Evolutionary conservation across 2,888 invertebrate genomes (phyloP), one percentile per base, ranked within the genome.

Genomic region (Neoascia interrupta): DNA sequence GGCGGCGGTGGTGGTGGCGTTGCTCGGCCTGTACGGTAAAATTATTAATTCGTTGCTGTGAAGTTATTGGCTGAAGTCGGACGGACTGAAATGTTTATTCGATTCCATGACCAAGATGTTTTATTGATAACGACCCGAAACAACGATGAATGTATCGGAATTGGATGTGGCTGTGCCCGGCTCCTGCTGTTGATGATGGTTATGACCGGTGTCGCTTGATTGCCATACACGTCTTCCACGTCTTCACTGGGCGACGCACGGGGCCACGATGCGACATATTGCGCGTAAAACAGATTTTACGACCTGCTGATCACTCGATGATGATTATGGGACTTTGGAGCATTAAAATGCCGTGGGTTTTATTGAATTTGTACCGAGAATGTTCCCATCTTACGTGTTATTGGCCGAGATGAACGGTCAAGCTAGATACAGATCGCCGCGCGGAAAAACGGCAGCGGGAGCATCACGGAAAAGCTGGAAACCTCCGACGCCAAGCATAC

Each of bases 51-150:
- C 85, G 85, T 86, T 85, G 84, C 84, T 85, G 85, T 85, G 81
- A 86, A 86, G 85, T 86, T 86, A 86, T 86, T 87, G 86, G 86
- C 84, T 83, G 82, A 81, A 84, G 85, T 83, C 82, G 73, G 82
- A 81, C 82, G 81, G 82, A 82, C 83, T 85, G 87, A 86, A 85
- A 86, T 86, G 87, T 86, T 86, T 86, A 86, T 86, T 86, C 83
- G 84, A 84, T 86, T 86, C 84, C 86, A 86, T 86, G 86, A 85
- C 85, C 82, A 83, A 86, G 86, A 86, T 86, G 84, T 84, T 84
- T 86, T 86, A 86, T 86, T 86, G 86, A 86, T 86, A 86, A 86
- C 63, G 60, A 34, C 31, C 60, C 39, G 16, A 76, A 72, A 79
- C 66, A 43, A 68, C 72, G 79, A 66, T 73, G 60, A 72, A 72